Evolutionary conservation across 2,888 invertebrate genomes (phyloP), one percentile per base, ranked within the genome.

Genomic region (Atrina japonica): DNA sequence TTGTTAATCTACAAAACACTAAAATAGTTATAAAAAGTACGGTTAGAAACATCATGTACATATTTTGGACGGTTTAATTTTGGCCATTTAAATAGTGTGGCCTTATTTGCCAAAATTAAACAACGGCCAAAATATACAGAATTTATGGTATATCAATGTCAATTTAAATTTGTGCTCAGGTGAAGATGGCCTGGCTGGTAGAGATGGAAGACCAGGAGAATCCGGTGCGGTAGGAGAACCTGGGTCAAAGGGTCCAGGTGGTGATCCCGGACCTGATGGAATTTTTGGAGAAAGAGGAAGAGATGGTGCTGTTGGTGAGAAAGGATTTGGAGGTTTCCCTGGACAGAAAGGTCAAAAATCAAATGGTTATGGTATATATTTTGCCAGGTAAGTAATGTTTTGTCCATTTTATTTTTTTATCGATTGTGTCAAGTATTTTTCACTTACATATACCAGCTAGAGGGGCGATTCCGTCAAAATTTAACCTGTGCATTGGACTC

Each of bases 271-370:
- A 41, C 75, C 66, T 1, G 64, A 63, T 52, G 88, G 89, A 35
- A 52, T 66, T 1, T 53, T 35, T 7, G 84, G 85, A n/a, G 27
- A 35, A 16, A 60, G 68, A 21, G 84, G 83, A 7, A 60, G 78
- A n/a, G 78, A 78, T 29, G 97, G 97, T 69, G 35, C 76, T 1
- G 66, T 66, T 23, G 83, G 83, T 60, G 92, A 93, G 40, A 73
- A 75, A 40, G 97, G 97, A 69, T 43, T 58, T 9, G 59, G 66
- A 25, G 84, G 84, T 30, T 91, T 74, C 11, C 35, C 94, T 0
- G 97, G 97, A 85, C 90, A 92, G 16, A 91, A 93, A 5, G 92
- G 94, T 16, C 63, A 73, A n/a, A 76, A 85, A 66, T 89, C 88
- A 16, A 68, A 70, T 11, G 82, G 82, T 23, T 82, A 86, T 25